These are phyloP conservation scores for Eriocheir sinensis DNA, from an alignment of 1,140 invertebrate genomes.

Conservation along the genomic window DNA sequence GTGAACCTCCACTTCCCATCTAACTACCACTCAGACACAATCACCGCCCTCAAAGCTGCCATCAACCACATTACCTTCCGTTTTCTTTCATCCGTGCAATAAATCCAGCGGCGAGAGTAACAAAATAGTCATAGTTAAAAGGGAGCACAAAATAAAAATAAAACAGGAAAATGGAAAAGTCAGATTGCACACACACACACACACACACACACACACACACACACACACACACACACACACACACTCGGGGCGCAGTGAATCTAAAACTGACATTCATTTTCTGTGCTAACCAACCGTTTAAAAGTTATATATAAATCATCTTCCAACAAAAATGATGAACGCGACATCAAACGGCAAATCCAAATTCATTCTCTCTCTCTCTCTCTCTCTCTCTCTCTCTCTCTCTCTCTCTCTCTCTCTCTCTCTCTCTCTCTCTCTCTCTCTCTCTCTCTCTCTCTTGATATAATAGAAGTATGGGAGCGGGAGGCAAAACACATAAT, in stretches of 20 bases:
- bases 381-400: not conserved
- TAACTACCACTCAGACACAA: no score
- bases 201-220: no score
- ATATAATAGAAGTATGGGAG: no score
- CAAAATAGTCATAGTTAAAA: no score
- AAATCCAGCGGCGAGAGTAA: no score
- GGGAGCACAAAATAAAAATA: not conserved
- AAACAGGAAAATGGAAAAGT: not conserved
- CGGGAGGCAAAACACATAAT: no score
- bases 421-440: not conserved
- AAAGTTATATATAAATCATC: not conserved
- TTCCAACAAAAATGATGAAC: not conserved
- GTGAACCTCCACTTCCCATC: no score
- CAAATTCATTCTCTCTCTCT: not conserved
- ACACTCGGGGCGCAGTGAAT: not conserved
- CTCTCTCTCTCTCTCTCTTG: not conserved
- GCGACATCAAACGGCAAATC: not conserved
- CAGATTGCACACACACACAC: no score
- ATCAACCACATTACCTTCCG: no score
- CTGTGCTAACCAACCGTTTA: not conserved
- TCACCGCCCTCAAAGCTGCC: no score
- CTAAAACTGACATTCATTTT: not conserved
- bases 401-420: slow-evolving; percentile 3
- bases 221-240: no score
- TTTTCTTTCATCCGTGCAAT: no score